These are phyloP conservation scores for Ammodytes dubius DNA, from an alignment of 2,113 vertebrate species.

Conservation along the genomic window DNA sequence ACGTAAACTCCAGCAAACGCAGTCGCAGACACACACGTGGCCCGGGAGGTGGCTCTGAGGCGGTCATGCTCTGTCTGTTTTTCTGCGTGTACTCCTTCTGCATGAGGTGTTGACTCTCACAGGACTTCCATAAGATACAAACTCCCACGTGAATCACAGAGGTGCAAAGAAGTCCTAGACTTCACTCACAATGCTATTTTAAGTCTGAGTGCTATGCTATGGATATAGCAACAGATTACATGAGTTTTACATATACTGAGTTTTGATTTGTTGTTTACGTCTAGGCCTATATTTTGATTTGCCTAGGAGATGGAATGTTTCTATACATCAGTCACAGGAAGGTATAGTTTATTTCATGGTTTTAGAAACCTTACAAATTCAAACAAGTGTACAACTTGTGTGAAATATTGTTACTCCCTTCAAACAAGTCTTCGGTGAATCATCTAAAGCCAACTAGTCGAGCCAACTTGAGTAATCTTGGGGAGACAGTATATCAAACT, in stretches of 20 bases:
- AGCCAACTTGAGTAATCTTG: background rate
- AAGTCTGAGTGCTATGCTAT: conserved; percentile 3
- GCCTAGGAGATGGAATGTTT: background rate
- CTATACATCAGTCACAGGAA: background rate
- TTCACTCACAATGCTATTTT: conserved; percentile 29
- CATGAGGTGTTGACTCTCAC: conserved; percentile 14
- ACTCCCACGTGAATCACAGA: conserved; percentile 25
- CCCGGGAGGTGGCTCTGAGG: conserved; percentile 6
- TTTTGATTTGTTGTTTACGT: background rate
- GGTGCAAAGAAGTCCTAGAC: conserved; percentile 23
- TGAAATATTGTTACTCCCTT: background rate
- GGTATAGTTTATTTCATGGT: background rate
- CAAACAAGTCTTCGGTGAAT: background rate
- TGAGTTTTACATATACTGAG: no score
- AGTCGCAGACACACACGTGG: conserved; percentile 43
- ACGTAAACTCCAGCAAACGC: conserved; percentile 55
- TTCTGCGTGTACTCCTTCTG: conserved; percentile 21
- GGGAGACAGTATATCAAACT: conserved; percentile 11
- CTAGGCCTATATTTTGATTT: background rate
- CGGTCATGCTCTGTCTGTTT: conserved; percentile 14
- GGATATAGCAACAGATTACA: background rate
- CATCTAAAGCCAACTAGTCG: background rate
- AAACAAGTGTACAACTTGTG: background rate
- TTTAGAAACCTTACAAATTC: background rate
- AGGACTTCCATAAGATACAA: conserved; percentile 47